phyloP scores from a whole-genome alignment of 2,113 vertebrate species.

The Nothobranchius kuhntae region DNA sequence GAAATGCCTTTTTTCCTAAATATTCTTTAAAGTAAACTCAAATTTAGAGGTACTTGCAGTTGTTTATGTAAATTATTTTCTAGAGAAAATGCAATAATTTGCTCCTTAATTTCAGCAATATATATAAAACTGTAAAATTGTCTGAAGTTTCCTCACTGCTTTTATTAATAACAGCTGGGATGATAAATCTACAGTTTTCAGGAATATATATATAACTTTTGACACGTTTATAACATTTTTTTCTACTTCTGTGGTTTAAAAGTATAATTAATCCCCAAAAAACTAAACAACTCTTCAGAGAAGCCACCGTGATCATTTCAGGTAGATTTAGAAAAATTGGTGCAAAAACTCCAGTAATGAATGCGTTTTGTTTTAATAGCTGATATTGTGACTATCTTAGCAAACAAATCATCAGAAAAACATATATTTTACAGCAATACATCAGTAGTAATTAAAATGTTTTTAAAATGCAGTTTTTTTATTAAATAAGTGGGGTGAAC shows the following conservation, averaged over 20 bases:
- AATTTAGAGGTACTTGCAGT: neutral
- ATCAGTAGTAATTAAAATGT: neutral
- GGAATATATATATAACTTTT: too few species aligned
- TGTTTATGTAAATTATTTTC: neutral
- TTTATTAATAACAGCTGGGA: too few species aligned
- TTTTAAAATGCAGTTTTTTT: too few species aligned
- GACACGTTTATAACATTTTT: neutral
- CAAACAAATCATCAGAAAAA: neutral
- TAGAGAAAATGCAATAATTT: too few species aligned
- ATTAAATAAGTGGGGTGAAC: neutral
- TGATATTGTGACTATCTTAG: neutral
- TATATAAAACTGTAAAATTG: too few species aligned
- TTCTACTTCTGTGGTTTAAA: too few species aligned
- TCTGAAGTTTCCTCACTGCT: too few species aligned
- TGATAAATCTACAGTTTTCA: too few species aligned
- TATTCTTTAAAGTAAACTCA: neutral
- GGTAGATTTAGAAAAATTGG: neutral
- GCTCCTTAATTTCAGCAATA: neutral
- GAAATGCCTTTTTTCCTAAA: neutral
- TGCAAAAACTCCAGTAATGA: neutral
- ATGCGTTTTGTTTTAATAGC: neutral
- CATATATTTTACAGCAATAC: neutral
- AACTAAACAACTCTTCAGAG: neutral
- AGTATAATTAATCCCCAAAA: neutral
- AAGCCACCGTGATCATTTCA: neutral